phyloP scores from a whole-genome alignment of 2,888 invertebrate genomes.

The Lepidochitona cinerea region DNA sequence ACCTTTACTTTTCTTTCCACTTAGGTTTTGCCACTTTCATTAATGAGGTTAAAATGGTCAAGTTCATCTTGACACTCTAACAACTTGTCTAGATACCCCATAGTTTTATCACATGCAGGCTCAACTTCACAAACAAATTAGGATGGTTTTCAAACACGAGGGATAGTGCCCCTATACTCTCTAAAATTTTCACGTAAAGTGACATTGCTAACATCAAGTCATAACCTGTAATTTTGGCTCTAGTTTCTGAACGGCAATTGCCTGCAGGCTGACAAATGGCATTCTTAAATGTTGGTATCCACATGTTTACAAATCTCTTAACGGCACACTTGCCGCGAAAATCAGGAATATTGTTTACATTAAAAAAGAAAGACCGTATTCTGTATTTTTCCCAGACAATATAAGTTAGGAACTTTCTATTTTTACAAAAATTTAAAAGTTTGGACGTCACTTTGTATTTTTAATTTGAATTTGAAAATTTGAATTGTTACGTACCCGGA shows the following conservation, averaged over 20 bases:
- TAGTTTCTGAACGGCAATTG: background rate
- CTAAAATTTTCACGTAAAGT: background rate
- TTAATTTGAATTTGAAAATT: no score
- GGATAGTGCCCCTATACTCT: background rate
- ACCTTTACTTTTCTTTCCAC: background rate
- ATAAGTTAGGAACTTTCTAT: no score
- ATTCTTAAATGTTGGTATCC: background rate
- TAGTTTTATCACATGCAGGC: background rate
- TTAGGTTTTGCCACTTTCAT: background rate
- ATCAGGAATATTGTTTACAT: no score
- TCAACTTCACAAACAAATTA: background rate
- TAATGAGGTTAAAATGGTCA: background rate
- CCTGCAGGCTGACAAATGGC: background rate
- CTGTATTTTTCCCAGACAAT: no score
- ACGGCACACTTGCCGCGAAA: no score
- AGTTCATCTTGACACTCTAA: background rate
- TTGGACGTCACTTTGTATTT: no score
- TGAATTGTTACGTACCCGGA: no score
- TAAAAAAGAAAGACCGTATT: no score
- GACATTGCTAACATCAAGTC: background rate
- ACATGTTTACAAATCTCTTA: background rate
- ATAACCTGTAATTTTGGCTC: background rate
- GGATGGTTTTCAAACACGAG: background rate
- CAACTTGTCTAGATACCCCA: background rate
- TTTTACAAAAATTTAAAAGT: no score